A percentile compares a stretch with the other conserved stretches of the same genome.
phyloP scores from a whole-genome alignment of 2,797 vertebrate species.

The Phrynocephalus vlangalii region DNA sequence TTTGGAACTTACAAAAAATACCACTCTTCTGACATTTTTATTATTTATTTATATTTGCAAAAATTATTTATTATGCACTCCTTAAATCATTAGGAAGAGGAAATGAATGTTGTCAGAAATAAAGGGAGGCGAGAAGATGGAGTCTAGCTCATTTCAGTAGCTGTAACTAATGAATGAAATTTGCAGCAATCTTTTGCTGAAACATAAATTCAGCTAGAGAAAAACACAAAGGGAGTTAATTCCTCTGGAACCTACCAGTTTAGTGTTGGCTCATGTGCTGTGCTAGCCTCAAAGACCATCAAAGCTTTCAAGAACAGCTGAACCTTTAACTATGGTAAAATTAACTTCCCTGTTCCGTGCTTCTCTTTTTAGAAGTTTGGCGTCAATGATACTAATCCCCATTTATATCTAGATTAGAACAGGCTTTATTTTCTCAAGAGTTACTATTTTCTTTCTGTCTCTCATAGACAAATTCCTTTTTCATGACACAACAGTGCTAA shows the following conservation, averaged over 20 bases:
- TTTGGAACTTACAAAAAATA: conserved; percentile 26
- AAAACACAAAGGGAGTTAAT: conserved; percentile 38
- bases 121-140: conserved; percentile 25
- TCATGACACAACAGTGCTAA: neutral
- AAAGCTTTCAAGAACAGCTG: conserved; percentile 37
- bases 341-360: conserved; percentile 1
- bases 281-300: conserved; percentile 40
- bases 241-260: conserved; percentile 27
- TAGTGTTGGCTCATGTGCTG: conserved; percentile 44
- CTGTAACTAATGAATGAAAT: conserved; percentile 24
- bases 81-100: conserved; percentile 25
- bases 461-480: conserved; percentile 12
- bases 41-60: neutral
- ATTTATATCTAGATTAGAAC: conserved; percentile 13
- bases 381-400: conserved; percentile 25
- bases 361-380: conserved; percentile 22
- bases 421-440: conserved; percentile 1
- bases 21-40: conserved; percentile 7
- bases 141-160: neutral
- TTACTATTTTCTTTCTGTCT: conserved; percentile 17
- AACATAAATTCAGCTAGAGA: conserved; percentile 46
- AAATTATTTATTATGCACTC: neutral
- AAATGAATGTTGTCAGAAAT: conserved; percentile 42
- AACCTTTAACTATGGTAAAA: conserved; percentile 50
- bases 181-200: conserved; percentile 44